Evolutionary conservation across 2,797 vertebrate species (phyloP).

Genomic region (Gobio occitaniae): DNA sequence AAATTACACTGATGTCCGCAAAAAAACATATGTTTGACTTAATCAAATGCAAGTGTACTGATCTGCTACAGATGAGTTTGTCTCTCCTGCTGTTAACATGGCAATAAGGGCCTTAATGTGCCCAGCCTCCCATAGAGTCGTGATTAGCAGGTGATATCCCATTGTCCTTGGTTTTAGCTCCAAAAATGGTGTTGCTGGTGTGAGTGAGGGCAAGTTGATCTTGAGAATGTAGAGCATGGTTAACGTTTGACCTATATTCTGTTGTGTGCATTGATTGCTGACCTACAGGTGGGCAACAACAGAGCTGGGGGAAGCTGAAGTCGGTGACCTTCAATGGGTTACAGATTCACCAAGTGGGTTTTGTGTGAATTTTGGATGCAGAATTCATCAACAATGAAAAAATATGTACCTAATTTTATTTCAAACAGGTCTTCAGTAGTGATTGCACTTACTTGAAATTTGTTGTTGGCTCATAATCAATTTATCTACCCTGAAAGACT

Average conservation of each 20-base stretch:
- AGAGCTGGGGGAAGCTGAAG: background rate
- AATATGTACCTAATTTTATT: background rate
- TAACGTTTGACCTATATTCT: constrained; percentile 51
- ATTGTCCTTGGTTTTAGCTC: constrained; percentile 12
- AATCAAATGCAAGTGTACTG: background rate
- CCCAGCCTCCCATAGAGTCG: constrained; percentile 17
- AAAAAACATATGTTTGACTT: background rate
- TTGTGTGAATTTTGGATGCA: background rate
- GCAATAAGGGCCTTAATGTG: background rate
- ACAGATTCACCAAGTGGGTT: constrained; percentile 5
- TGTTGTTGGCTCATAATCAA: background rate
- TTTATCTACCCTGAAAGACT: background rate
- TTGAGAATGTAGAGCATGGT: constrained; percentile 24
- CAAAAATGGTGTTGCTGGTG: constrained; percentile 26
- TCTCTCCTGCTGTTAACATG: background rate
- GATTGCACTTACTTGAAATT: background rate
- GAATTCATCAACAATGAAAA: background rate
- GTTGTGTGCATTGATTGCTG: background rate
- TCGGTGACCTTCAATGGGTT: constrained; percentile 3
- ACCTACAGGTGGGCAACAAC: constrained; percentile 3
- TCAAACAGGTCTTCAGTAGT: background rate
- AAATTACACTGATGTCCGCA: background rate
- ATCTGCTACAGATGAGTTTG: background rate
- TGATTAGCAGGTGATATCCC: constrained; percentile 48
- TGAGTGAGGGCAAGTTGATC: background rate